Conservation (phyloP, 1,140 invertebrate species). For the Cotesia typhae region DNA sequence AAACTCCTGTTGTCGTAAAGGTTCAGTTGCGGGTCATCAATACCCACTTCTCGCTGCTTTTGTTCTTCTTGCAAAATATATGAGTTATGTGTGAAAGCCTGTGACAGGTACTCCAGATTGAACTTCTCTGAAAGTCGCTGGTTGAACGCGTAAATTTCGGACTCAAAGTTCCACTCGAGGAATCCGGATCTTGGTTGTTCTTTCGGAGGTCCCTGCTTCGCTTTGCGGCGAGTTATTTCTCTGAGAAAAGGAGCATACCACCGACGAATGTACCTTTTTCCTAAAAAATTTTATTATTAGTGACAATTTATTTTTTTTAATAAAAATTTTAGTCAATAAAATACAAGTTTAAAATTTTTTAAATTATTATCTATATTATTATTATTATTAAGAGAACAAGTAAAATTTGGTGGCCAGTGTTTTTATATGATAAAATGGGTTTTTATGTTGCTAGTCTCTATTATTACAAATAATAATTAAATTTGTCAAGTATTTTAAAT, state of each 20-base stretch:
- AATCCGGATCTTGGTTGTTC: conserved; percentile 69
- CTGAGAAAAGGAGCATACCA: conserved; percentile 68
- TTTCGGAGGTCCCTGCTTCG: conserved; percentile 49
- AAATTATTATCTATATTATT: not conserved
- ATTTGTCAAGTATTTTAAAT: not conserved
- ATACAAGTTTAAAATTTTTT: no score
- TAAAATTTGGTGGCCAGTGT: no score
- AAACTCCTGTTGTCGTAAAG: conserved; percentile 76
- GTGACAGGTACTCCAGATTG: conserved; percentile 72
- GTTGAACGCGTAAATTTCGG: conserved; percentile 89
- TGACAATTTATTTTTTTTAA: not conserved
- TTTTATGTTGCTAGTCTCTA: no score
- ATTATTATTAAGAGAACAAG: no score
- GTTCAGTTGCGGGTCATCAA: conserved; percentile 69
- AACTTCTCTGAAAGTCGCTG: conserved; percentile 87
- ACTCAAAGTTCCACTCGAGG: conserved; percentile 87
- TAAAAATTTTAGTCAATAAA: no score
- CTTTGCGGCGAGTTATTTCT: conserved; percentile 62
- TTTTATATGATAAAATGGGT: no score
- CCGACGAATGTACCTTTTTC: conserved; percentile 59
- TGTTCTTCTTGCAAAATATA: conserved; percentile 79
- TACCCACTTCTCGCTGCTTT: conserved; percentile 73
- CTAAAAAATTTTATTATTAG: conserved; percentile 37
- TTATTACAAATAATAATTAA: not conserved
- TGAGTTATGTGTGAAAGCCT: conserved; percentile 82